Evolutionary conservation across 2,888 invertebrate genomes (phyloP), one percentile per base, ranked within the genome.

Genomic region (Torymus tubicola): DNA sequence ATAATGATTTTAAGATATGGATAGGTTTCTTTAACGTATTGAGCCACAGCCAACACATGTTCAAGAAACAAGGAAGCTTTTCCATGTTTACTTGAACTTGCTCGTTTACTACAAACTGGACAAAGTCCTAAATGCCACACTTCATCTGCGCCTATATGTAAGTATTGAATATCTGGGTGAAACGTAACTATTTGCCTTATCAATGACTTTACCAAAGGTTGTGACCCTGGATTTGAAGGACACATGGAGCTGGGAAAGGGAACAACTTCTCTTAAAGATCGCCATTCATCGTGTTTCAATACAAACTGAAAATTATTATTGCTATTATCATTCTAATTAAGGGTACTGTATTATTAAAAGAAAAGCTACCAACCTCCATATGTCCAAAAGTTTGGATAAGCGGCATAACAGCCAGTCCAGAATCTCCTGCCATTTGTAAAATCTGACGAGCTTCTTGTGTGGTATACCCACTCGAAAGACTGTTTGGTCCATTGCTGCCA

Each of bases 311-410:
- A 88, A 72, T 75, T 14, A 70, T 71, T 52, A 60, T 21, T 42
- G 10, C 42, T 42, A 8, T 42, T 1, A 42, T 42, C 42, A 42
- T 42, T 42, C 8, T 42, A 42, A 8, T 42, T 8, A 8, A 42
- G 8, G 42, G 8, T 5, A 42, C 0, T 42, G 42, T 5, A 8
- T 42, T 42, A 42, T 42, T 42, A 42, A 8, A 42, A 18, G 14
- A 53, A 64, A 53, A 21, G 1, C 42, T 5, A 72, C 72, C 71
- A 85, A 92, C 92, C 89, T 97, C 97, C 92, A 97, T 93, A 90
- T 97, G 97, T 0, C 97, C 97, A 87, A 97, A 95, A 0, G 96
- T 96, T 91, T 97, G 97, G n/a, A 97, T 93, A 18, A 97, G 91
- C 42, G 97, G 97, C 70, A 96, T 94, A 61, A 96, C 93, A 82